Percentiles rank a stretch among this genome's conserved stretches.
Evolutionary conservation across 2,888 invertebrate genomes (phyloP).

Genomic region (Chalcis sispes): DNA sequence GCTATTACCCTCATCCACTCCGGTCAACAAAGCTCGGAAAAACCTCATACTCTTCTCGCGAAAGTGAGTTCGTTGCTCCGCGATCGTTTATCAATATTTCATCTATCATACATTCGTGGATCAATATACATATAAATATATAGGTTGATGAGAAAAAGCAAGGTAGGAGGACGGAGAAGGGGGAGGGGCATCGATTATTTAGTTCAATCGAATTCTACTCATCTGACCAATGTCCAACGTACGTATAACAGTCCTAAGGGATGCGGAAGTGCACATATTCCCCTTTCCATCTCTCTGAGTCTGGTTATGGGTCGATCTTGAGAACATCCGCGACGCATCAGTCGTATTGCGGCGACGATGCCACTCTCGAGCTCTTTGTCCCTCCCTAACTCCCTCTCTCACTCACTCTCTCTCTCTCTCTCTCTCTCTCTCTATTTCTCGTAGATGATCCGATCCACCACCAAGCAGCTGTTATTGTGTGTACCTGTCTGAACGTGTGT

Average conservation of each 20-base stretch:
- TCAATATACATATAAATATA: no score
- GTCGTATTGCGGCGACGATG: slow-evolving; percentile 61
- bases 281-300: slow-evolving; percentile 24
- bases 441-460: slow-evolving; percentile 12
- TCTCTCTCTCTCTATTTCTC: slow-evolving; percentile 36
- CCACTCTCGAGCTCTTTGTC: slow-evolving; percentile 58
- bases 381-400: slow-evolving; percentile 37
- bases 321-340: slow-evolving; percentile 45
- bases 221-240: slow-evolving; percentile 23
- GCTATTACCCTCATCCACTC: no score
- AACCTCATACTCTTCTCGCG: not conserved
- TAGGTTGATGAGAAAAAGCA: no score
- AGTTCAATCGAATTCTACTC: slow-evolving; percentile 21
- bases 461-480: not conserved
- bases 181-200: slow-evolving; percentile 41
- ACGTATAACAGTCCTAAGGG: slow-evolving; percentile 28
- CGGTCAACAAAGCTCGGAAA: not conserved
- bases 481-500: not conserved
- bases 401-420: slow-evolving; percentile 57
- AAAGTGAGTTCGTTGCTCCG: not conserved
- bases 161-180: no score
- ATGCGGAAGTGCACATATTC: slow-evolving; percentile 28
- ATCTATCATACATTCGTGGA: not conserved
- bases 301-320: slow-evolving; percentile 46
- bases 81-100: slow-evolving; percentile 28